A percentile compares a stretch with the other conserved stretches of the same genome.
phyloP scores from a whole-genome alignment of 2,113 vertebrate genomes.

The Tragelaphus buxtoni region DNA sequence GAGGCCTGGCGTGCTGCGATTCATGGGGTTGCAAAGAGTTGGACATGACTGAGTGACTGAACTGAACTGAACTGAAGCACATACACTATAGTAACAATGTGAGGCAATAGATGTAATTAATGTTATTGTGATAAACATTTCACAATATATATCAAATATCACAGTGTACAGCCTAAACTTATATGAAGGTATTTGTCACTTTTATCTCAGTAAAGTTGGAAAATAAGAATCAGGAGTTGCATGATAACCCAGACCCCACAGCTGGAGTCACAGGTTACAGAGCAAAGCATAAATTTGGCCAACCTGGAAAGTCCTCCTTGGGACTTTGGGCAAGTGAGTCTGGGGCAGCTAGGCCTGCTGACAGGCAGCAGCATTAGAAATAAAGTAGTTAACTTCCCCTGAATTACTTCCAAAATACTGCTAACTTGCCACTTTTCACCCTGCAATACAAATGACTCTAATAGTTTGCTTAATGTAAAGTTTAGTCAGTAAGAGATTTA shows the following conservation, averaged over 20 bases:
- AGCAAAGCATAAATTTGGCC: neutral
- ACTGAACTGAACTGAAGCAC: neutral
- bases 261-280: neutral
- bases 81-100: neutral
- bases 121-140: neutral
- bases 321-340: neutral
- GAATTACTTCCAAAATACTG: neutral
- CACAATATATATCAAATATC: neutral
- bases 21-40: rapidly evolving
- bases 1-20: rapidly evolving
- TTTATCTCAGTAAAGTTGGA: neutral
- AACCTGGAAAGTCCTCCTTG: neutral
- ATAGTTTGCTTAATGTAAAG: neutral
- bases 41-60: rapidly evolving
- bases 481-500: neutral
- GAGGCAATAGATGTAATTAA: neutral
- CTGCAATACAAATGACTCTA: neutral
- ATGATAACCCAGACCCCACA: neutral
- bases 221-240: neutral
- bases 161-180: neutral
- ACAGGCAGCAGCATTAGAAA: neutral
- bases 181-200: neutral
- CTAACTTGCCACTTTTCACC: neutral
- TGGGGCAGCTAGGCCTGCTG: neutral
- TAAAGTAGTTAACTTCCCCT: neutral